Evolutionary conservation across 2,888 invertebrate genomes (phyloP).

Genomic region (Drosophila cognata): DNA sequence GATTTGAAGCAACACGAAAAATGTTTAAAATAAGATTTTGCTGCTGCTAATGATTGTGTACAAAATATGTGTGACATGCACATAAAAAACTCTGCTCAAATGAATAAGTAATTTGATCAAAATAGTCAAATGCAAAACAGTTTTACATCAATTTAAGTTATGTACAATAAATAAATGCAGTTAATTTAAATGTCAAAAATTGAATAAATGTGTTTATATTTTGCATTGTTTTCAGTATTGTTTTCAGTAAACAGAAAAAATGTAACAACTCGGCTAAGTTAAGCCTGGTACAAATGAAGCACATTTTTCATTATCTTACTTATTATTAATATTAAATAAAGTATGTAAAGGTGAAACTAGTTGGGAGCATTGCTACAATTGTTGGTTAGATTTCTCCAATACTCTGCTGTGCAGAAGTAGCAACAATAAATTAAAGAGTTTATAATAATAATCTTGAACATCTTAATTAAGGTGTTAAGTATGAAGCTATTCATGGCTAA

Average conservation of each 20-base stretch:
- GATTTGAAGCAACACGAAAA: constrained; percentile 9
- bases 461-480: constrained; percentile 37
- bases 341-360: neutral
- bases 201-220: neutral
- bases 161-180: neutral
- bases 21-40: constrained; percentile 3
- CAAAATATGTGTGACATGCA: neutral
- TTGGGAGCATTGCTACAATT: neutral
- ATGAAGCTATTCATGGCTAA: neutral
- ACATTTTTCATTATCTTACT: neutral
- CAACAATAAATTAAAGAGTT: neutral
- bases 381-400: neutral
- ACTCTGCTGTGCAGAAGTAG: neutral
- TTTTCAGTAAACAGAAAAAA: neutral
- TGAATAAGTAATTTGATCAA: neutral
- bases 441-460: constrained; percentile 1
- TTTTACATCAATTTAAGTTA: neutral
- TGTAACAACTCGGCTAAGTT: fast-evolving
- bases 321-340: neutral
- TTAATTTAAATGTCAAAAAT: neutral
- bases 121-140: neutral
- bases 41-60: neutral
- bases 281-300: neutral
- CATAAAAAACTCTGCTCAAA: neutral
- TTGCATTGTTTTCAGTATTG: neutral